Evolutionary conservation across 2,113 vertebrate species (phyloP), one percentile per base, ranked within the genome.

Genomic region (Anhinga anhinga): DNA sequence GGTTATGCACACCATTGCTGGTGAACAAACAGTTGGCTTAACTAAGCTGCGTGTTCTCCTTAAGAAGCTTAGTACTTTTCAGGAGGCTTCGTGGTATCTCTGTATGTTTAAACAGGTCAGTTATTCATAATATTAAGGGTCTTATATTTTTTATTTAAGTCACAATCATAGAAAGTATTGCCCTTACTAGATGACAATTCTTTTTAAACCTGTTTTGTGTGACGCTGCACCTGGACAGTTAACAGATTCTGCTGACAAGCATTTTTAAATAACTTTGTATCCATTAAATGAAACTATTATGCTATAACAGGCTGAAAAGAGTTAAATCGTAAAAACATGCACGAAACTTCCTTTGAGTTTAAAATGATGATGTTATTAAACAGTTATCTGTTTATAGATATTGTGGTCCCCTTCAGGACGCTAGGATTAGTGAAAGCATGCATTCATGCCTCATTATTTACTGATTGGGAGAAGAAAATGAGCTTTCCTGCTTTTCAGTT

Each of bases 401-500:
- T 3, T 12, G 3, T 70, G 45, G n/a, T n/a, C n/a, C 61, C 30
- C 78, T 92, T 70, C 26, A 66, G 84, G 78, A 66, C 40, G 23
- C 26, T 34, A 47, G 29, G 34, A 93, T 93, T 90, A 92, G 50
- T 34, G 45, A 91, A 85, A 58, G 30, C 45, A 36, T 78, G 61
- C 25, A 59, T 93, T 87, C 85, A 82, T 87, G 55, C 65, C 73
- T 93, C 42, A 71, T 90, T 61, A 82, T 82, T 90, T 63, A 82
- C 36, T 92, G 53, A 89, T 2, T 66, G 66, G 56, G 56, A 90
- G 63, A 87, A 87, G 88, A 95, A 90, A 87, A 96, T 56, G 73
- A 96, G 40, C 65, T 82, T 93, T 90, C 50, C 36, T 61, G 36
- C 70, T 93, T 93, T 91, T 87, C 50, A 87, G 59, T 40, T 93